These are phyloP conservation scores for Coccyzus lansbergi DNA, from an alignment of 2,797 vertebrate genomes.

Conservation along the genomic window DNA sequence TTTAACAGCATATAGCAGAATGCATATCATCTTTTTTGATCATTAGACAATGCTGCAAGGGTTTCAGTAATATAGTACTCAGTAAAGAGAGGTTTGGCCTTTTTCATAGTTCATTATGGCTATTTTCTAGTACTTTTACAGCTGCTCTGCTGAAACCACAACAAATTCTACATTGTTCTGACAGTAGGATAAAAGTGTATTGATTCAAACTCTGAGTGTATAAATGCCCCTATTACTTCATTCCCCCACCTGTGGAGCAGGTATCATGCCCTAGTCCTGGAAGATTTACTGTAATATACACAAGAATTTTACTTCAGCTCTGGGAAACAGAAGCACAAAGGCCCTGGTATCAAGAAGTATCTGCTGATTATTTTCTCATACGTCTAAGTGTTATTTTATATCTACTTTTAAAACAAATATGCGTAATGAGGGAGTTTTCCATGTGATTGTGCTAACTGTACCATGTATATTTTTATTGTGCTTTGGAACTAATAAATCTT, in stretches of 20 bases:
- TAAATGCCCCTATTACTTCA: not conserved
- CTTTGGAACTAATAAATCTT: conserved; percentile 35
- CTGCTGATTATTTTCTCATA: not conserved
- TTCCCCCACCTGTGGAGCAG: not conserved
- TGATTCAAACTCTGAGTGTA: not conserved
- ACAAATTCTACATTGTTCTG: not conserved
- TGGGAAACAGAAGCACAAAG: not conserved
- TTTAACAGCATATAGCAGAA: not conserved
- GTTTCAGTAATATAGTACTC: not conserved
- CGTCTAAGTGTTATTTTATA: not conserved
- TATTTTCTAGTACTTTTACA: not conserved
- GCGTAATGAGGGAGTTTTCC: not conserved
- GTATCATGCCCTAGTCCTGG: not conserved
- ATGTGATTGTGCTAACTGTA: not conserved
- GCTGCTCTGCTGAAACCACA: not conserved
- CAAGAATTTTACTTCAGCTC: not conserved
- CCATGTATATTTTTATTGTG: not conserved
- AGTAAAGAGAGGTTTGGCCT: not conserved
- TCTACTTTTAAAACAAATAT: not conserved
- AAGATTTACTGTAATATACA: not conserved
- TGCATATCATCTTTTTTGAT: not conserved
- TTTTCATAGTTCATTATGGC: not conserved
- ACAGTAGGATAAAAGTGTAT: not conserved
- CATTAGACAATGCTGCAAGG: not conserved
- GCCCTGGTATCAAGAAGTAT: not conserved